These are phyloP conservation scores for Thymelicus sylvestris DNA, from an alignment of 2,888 invertebrate species.

Conservation along the genomic window DNA sequence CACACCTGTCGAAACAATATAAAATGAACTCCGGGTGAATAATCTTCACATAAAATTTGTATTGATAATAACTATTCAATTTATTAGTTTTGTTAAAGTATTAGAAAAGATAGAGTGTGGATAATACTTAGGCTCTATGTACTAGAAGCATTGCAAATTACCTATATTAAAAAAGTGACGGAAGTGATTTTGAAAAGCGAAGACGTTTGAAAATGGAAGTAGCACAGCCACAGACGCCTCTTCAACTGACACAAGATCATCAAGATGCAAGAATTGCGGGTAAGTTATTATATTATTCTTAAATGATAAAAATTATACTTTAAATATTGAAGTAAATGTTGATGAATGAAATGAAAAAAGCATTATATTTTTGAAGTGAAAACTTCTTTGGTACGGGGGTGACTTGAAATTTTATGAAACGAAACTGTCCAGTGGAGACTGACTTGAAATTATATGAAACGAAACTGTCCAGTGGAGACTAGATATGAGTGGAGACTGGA, in stretches of 20 bases:
- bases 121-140: not conserved
- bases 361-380: too few species aligned
- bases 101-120: not conserved
- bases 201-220: constrained; percentile 69
- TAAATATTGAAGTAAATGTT: not conserved
- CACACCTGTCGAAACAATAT: constrained; percentile 30
- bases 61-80: not conserved
- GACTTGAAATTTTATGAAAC: too few species aligned
- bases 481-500: too few species aligned
- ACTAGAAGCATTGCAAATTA: not conserved
- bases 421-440: too few species aligned
- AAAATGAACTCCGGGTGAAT: constrained; percentile 5
- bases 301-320: not conserved
- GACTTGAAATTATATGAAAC: too few species aligned
- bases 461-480: too few species aligned
- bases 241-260: constrained; percentile 76
- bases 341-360: too few species aligned
- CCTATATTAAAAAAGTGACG: constrained; percentile 9
- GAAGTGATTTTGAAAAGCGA: constrained; percentile 32
- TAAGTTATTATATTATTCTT: constrained; percentile 45
- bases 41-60: constrained; percentile 4
- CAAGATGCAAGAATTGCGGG: constrained; percentile 72
- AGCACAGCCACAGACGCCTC: constrained; percentile 76
- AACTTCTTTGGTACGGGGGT: too few species aligned
- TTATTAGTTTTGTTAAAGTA: not conserved